These are phyloP conservation scores for Lasioglossum morio DNA, from an alignment of 2,888 invertebrate species.

Conservation along the genomic window DNA sequence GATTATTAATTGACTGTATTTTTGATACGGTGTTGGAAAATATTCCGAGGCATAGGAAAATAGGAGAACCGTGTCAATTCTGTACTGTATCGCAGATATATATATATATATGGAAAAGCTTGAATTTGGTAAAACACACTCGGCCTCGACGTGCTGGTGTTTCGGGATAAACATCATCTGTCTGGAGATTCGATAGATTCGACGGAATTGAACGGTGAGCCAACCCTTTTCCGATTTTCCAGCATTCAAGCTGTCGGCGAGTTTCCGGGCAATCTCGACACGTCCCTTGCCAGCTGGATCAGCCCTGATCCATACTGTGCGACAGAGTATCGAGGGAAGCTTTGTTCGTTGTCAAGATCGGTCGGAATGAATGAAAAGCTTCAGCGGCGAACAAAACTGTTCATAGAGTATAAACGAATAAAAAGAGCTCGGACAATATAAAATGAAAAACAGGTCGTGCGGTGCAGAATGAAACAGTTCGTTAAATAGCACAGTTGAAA, in stretches of 20 bases:
- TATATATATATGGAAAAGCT: too few relatives aligned
- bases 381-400: not conserved
- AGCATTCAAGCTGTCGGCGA: not conserved
- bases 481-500: not conserved
- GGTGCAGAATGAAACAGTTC: not conserved
- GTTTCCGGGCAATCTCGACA: not conserved
- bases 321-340: not conserved
- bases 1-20: too few relatives aligned
- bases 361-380: not conserved
- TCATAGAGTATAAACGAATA: not conserved
- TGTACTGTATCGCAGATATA: not conserved
- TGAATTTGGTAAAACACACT: not conserved
- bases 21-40: not conserved
- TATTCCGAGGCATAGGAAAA: not conserved
- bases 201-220: not conserved
- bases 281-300: not conserved
- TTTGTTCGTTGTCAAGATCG: not conserved
- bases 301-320: not conserved
- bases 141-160: not conserved
- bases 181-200: not conserved
- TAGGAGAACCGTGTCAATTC: not conserved
- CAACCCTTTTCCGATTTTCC: not conserved
- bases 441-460: not conserved
- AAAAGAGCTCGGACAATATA: not conserved
- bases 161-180: not conserved